Base-by-base conservation (phyloP, 2,888 invertebrate genomes). In the Molanna angustata region DNA sequence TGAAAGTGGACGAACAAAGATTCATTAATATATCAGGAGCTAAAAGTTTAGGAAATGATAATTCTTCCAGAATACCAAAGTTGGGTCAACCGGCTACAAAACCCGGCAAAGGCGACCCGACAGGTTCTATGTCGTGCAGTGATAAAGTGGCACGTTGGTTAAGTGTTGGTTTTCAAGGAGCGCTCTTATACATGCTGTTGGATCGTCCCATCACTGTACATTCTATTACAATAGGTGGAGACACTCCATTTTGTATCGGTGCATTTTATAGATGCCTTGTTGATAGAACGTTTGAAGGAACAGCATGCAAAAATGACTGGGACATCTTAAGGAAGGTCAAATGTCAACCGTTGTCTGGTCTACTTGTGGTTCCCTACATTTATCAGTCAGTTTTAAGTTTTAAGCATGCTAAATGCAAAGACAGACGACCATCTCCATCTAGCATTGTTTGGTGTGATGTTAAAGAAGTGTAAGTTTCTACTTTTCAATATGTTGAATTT, bases 101-200 rank as follows among this genome's bases (percentile, higher is more conserved):
- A 70, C 95, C 95, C 20, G 95, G 94, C 0, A 78, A 94, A 64
- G 96, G 96, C 0, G 88, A 91, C 66, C 84, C 85, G 42, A 95
- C 96, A 0, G 68, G 90, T 35, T 94, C 94, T 7, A 84, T 95
- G 63, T 94, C 94, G 0, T 97, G 96, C 69, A 95, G 94, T 69
- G 96, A 97, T 71, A 97, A 97, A 78, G 73, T 97, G 11, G 84
- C 93, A 2, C 85, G 86, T 63, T 97, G 96, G 96, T 85, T 88
- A 65, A 74, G 88, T 55, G 66, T 93, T 22, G 95, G 96, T 0
- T 66, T 92, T 19, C 94, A 91, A 74, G 95, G 96, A 2, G 83
- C 89, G 2, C 70, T 96, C 2, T 66, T 95, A 42, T 82, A 83
- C 57, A 68, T 83, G 55, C 67, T 94, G 19, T 68, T 94, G 17